These are phyloP conservation scores for Acipenser oxyrinchus DNA, from an alignment of 2,797 vertebrate genomes.

Conservation along the genomic window DNA sequence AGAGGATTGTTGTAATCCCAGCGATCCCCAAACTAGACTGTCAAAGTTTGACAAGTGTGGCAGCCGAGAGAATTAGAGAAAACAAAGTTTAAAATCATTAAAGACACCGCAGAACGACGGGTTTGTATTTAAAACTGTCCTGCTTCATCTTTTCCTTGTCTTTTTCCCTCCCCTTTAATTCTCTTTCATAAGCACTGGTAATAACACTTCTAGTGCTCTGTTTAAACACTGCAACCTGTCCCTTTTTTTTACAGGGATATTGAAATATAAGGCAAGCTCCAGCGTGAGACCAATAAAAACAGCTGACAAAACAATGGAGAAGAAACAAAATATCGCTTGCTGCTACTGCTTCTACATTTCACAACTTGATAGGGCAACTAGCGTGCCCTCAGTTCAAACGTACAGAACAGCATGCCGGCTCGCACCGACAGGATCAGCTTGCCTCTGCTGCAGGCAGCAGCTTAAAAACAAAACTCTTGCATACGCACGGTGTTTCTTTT, in stretches of 20 bases:
- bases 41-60: constrained; percentile 49
- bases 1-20: neutral
- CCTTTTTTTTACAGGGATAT: neutral
- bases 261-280: no score
- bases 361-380: no score
- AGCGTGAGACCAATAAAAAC: neutral
- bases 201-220: constrained; percentile 9
- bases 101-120: constrained; percentile 25
- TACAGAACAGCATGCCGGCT: no score
- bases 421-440: no score
- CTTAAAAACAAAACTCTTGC: constrained; percentile 78
- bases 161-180: constrained; percentile 1
- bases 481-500: neutral
- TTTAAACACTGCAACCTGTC: neutral
- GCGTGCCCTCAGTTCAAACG: no score
- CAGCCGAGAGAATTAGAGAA: constrained; percentile 53
- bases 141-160: neutral
- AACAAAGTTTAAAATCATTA: constrained; percentile 54
- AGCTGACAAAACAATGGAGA: neutral
- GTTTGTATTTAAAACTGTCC: neutral
- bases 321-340: neutral
- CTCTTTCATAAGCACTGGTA: constrained; percentile 7
- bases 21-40: constrained; percentile 23
- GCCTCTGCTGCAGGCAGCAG: constrained; percentile 53
- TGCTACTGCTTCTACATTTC: neutral